phyloP scores from a whole-genome alignment of 1,140 invertebrate species.

The Tribolium castaneum region DNA sequence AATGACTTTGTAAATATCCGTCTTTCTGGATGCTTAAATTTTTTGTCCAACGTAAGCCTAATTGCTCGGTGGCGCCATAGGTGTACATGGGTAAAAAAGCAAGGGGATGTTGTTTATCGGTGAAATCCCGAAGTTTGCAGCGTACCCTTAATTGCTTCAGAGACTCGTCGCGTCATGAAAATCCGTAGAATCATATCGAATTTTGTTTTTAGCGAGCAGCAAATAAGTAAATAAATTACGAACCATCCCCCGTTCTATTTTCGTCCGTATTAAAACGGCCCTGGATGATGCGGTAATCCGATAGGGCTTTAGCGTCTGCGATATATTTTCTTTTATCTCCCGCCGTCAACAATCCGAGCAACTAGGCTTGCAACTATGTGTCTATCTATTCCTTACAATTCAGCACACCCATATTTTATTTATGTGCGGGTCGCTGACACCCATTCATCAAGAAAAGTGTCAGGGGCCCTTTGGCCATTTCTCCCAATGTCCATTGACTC shows the following conservation, averaged over 20 bases:
- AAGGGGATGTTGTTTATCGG: not conserved
- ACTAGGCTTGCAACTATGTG: constrained; percentile 23
- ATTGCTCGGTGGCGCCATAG: too few species aligned
- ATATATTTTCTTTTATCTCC: constrained; percentile 30
- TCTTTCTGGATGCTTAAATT: too few species aligned
- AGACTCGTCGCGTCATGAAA: not conserved
- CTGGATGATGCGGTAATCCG: constrained; percentile 22
- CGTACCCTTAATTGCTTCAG: not conserved
- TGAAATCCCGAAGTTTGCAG: not conserved
- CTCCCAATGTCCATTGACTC: not conserved
- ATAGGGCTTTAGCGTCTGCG: constrained; percentile 4
- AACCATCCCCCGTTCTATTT: constrained; percentile 5
- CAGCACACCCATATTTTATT: not conserved
- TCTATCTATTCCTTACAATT: constrained; percentile 13
- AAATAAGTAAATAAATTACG: constrained; percentile 31
- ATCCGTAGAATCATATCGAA: not conserved
- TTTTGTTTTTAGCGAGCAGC: constrained; percentile 1
- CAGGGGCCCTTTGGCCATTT: not conserved
- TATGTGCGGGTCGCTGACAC: constrained; percentile 4
- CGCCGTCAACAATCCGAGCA: constrained; percentile 6
- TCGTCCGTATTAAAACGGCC: constrained; percentile 1
- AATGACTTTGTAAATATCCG: too few species aligned
- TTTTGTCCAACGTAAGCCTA: too few species aligned
- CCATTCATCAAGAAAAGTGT: not conserved
- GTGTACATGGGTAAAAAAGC: too few species aligned